Base-by-base conservation (phyloP, 2,888 invertebrate genomes). In the Rhagium mordax region DNA sequence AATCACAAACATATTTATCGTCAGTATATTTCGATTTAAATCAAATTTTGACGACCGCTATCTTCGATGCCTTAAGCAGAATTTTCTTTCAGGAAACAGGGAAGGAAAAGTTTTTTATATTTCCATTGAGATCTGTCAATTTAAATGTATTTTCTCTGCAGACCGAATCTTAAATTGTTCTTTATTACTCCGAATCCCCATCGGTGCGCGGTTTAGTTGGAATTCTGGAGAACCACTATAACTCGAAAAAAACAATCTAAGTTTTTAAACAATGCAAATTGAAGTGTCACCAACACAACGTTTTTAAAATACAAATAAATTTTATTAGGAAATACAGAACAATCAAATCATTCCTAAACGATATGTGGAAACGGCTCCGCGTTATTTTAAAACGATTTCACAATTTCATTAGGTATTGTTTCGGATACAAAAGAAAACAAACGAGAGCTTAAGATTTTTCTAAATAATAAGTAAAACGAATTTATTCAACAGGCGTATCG, bases 181-280 rank as follows among this genome's bases (percentile, higher is more conserved):
- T 75, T 77, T 73, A 79, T 79, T 79, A 75, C 72, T 59, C 70
- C 57, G 55, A 51, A 20, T 33, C 29, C 65, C 65, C 16, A 33
- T 13, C 27, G 64, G 64, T 27, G 48, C 64, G 16, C 21, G 65
- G 65, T 65, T 65, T 65, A 53, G 53, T 53, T 51, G 33, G 65
- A 15, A 65, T 41, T 49, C 33, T 16, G 21, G 20, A 18, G 65
- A 53, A 55, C 65, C 51, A 65, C 72, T 66, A 74, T 67, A 74
- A 74, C 72, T 72, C 73, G 53, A 72, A 72, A 77, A n/a, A 74
- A 77, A 76, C 78, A 79, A 79, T 78, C 77, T 76, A 77, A 79
- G 79, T 78, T 77, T 76, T 77, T 77, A 76, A 79, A 74, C 76
- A 68, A 78, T 77, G 78, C 78, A 77, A 74, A 79, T 79, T 79